These are phyloP conservation scores for Solea senegalensis DNA, from an alignment of 2,113 vertebrate genomes.

Conservation along the genomic window DNA sequence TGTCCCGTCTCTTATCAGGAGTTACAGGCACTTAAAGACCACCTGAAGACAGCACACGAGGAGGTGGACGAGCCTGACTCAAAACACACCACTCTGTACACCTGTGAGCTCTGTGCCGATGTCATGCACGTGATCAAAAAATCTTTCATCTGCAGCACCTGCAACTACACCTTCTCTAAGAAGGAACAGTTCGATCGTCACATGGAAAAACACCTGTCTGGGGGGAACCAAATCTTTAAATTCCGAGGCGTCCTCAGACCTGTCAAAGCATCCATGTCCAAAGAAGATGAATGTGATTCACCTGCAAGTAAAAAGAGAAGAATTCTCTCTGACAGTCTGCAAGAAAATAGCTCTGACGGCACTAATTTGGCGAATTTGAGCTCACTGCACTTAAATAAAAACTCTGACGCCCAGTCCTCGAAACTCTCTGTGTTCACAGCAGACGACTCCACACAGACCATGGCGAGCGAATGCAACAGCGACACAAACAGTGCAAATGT, in stretches of 20 bases:
- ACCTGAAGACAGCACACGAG: slow-evolving; percentile 87
- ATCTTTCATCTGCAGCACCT: slow-evolving; percentile 98
- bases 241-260: slow-evolving; percentile 92
- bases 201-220: slow-evolving; percentile 94
- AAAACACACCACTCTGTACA: slow-evolving; percentile 92
- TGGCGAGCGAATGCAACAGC: slow-evolving; percentile 31
- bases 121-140: slow-evolving; percentile 97
- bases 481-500: slow-evolving; percentile 68
- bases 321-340: slow-evolving; percentile 63
- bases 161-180: slow-evolving; percentile 98
- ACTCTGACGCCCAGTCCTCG: slow-evolving; percentile 57
- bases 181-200: slow-evolving; percentile 98
- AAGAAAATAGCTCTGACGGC: slow-evolving; percentile 77
- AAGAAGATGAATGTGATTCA: slow-evolving; percentile 78
- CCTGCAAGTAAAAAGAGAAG: slow-evolving; percentile 85
- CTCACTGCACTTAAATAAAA: slow-evolving; percentile 55
- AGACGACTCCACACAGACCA: slow-evolving; percentile 65
- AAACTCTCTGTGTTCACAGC: slow-evolving; percentile 66
- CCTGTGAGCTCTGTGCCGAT: slow-evolving; percentile 95
- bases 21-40: slow-evolving; percentile 87
- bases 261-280: slow-evolving; percentile 59
- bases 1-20: slow-evolving; percentile 93
- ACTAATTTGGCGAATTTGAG: slow-evolving; percentile 61
- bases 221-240: slow-evolving; percentile 88
- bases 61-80: slow-evolving; percentile 86